Percentiles rank a stretch among this genome's conserved stretches.
Evolutionary conservation across 2,888 invertebrate species (phyloP).

Genomic region (Druceiella hillmani): DNA sequence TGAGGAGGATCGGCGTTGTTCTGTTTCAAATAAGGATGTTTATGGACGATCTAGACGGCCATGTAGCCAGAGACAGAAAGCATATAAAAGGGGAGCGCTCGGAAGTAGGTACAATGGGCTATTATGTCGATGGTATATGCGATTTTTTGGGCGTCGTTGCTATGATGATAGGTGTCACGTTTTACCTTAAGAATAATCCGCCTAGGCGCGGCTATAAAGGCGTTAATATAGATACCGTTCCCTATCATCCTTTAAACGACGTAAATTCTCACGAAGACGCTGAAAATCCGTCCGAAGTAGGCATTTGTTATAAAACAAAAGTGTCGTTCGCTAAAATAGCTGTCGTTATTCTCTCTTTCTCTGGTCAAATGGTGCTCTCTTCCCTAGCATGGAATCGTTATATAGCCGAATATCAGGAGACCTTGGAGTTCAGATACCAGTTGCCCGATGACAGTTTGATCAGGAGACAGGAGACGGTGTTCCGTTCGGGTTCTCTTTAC

Average conservation of each 20-base stretch:
- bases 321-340: conserved; percentile 61
- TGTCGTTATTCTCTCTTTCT: conserved; percentile 59
- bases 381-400: conserved; percentile 82
- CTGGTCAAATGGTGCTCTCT: conserved; percentile 66
- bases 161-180: conserved; percentile 62
- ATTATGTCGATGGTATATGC: conserved; percentile 77
- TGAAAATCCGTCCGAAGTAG: conserved; percentile 44
- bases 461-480: conserved; percentile 52
- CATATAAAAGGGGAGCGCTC: conserved; percentile 72
- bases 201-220: conserved; percentile 63
- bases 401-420: conserved; percentile 71
- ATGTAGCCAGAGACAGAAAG: conserved; percentile 72
- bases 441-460: conserved; percentile 43
- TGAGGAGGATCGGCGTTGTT: conserved; percentile 67
- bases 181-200: conserved; percentile 67
- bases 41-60: conserved; percentile 82
- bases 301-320: conserved; percentile 61
- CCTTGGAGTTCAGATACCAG: conserved; percentile 60
- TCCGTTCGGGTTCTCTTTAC: conserved; percentile 71
- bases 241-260: conserved; percentile 44
- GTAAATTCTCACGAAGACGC: conserved; percentile 39
- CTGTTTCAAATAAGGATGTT: conserved; percentile 78
- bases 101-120: conserved; percentile 75
- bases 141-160: conserved; percentile 73
- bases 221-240: conserved; percentile 57